Conservation (phyloP, 1,140 invertebrate genomes). For the Gonatopus flavifemur region DNA sequence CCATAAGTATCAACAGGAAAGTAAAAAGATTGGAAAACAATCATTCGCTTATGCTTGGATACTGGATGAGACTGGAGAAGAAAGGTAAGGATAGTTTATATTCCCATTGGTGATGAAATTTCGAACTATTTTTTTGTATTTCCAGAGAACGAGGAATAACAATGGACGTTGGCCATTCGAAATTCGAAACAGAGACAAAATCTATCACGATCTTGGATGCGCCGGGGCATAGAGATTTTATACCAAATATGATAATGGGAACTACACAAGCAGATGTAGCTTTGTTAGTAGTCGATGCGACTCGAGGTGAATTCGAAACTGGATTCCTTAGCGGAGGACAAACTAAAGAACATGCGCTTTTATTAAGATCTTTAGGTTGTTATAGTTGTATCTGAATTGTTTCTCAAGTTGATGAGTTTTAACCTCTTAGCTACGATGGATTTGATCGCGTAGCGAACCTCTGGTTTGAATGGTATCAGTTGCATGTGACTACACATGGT, state of each 20-base stretch:
- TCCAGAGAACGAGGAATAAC: constrained; percentile 81
- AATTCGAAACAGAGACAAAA: constrained; percentile 90
- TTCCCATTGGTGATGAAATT: background rate
- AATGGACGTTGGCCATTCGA: constrained; percentile 94
- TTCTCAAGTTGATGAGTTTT: background rate
- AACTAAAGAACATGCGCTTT: constrained; percentile 94
- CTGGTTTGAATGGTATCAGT: no score
- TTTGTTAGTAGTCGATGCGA: constrained; percentile 93
- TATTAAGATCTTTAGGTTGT: constrained; percentile 85
- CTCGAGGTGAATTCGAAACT: constrained; percentile 96
- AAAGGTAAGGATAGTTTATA: constrained; percentile 65
- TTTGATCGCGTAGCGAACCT: no score
- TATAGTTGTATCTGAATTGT: constrained; percentile 31
- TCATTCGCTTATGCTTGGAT: constrained; percentile 99
- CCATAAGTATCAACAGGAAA: constrained; percentile 98
- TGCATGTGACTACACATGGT: no score
- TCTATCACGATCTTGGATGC: constrained; percentile 89
- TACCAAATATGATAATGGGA: constrained; percentile 99
- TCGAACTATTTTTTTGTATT: background rate
- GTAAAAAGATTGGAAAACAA: constrained; percentile 96
- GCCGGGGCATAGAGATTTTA: constrained; percentile 97
- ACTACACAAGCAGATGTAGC: constrained; percentile 97
- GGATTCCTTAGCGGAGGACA: constrained; percentile 97
- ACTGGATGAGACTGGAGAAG: constrained; percentile 98
- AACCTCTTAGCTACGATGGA: no score